Conservation (phyloP, 2,113 vertebrate genomes). For the Haliaeetus leucogaster region DNA sequence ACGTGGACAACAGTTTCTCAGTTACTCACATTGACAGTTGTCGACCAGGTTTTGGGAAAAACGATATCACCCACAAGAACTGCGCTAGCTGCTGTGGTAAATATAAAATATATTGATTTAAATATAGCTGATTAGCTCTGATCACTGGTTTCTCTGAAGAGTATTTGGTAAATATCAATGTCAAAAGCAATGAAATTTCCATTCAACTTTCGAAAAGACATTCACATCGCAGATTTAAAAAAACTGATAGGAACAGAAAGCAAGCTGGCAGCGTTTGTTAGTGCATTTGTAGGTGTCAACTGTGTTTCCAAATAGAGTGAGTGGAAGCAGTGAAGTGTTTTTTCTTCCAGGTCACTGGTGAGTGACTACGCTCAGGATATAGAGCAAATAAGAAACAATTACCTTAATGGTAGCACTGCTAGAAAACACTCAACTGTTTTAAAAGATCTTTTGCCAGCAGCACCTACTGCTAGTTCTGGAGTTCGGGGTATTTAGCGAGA, state of each 20-base stretch:
- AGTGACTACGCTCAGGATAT: neutral
- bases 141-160: neutral
- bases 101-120: neutral
- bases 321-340: neutral
- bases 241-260: neutral
- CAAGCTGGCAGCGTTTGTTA: neutral
- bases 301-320: neutral
- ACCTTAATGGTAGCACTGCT: neutral
- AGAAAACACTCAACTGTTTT: neutral
- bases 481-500: rapidly evolving
- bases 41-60: constrained; percentile 75
- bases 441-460: neutral
- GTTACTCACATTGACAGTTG: constrained; percentile 68
- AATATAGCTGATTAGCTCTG: neutral
- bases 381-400: neutral
- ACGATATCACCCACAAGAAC: constrained; percentile 54
- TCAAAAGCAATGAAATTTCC: neutral
- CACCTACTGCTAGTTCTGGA: neutral
- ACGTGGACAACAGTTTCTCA: constrained; percentile 70
- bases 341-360: neutral
- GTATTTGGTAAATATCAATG: neutral
- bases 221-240: neutral
- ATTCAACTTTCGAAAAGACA: neutral
- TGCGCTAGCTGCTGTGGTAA: constrained; percentile 76
- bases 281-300: neutral